These are phyloP conservation scores for Ephydatia muelleri DNA, from an alignment of 37 sponge, comb jelly and placozoan species.

Conservation along the genomic window DNA sequence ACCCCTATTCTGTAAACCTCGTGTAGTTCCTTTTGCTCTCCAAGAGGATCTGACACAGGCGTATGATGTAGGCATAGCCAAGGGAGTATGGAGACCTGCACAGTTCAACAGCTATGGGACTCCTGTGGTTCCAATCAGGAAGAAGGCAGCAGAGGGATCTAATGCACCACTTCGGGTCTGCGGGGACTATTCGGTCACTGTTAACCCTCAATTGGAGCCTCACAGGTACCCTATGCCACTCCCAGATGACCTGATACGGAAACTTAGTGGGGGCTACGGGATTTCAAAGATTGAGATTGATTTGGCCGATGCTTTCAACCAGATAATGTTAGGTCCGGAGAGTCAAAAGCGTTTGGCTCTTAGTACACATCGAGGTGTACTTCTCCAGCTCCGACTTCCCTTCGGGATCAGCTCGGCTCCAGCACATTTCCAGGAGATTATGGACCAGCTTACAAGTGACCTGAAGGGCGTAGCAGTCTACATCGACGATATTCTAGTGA, in stretches of 20 bases:
- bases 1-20: background rate
- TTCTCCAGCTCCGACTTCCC: background rate
- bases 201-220: background rate
- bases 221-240: background rate
- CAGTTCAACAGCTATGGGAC: background rate
- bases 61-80: background rate
- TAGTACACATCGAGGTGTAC: background rate
- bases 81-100: background rate
- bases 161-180: background rate
- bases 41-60: background rate
- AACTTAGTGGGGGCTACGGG: too few relatives aligned
- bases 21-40: background rate
- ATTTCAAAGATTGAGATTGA: too few relatives aligned
- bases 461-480: background rate
- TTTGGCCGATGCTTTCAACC: too few relatives aligned
- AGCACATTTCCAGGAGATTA: background rate
- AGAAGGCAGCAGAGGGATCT: background rate
- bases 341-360: background rate
- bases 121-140: background rate
- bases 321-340: too few relatives aligned
- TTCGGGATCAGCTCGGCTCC: background rate
- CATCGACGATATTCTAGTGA: background rate
- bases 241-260: background rate
- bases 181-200: background rate
- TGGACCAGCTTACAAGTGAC: background rate